Conservation (phyloP, 1,140 invertebrate species). For the Drosophila parvula region DNA sequence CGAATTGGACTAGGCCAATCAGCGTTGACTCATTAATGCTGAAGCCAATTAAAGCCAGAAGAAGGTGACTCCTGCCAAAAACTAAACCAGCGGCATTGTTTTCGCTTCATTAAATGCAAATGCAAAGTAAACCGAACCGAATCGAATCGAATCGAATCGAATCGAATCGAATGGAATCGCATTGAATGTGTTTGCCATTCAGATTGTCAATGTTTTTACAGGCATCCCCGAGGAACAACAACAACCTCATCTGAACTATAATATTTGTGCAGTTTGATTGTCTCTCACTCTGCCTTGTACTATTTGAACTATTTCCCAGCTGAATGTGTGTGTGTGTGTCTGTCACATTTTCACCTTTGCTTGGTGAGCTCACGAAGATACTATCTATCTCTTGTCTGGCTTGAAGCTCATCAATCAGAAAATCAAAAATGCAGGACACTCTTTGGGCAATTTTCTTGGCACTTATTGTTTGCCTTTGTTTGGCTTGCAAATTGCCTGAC, state of each 20-base stretch:
- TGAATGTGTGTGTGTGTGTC: neutral
- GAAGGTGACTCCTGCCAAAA: neutral
- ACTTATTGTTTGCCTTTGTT: slow-evolving; percentile 37
- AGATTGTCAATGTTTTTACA: slow-evolving; percentile 41
- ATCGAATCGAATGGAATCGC: neutral
- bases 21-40: neutral
- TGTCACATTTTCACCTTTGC: neutral
- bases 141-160: neutral
- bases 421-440: slow-evolving; percentile 37
- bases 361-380: neutral
- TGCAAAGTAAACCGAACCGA: slow-evolving; percentile 37
- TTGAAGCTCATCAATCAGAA: slow-evolving; percentile 33
- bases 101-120: slow-evolving; percentile 45
- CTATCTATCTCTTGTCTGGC: neutral
- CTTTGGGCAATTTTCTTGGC: slow-evolving; percentile 41
- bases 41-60: neutral
- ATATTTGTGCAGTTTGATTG: slow-evolving; percentile 51
- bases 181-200: slow-evolving; percentile 21
- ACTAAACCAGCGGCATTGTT: slow-evolving; percentile 7
- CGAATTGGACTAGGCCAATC: neutral
- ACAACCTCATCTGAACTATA: slow-evolving; percentile 7
- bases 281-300: neutral
- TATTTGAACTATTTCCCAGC: slow-evolving; percentile 23
- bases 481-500: slow-evolving; percentile 38
- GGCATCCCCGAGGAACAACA: slow-evolving; percentile 7